These are phyloP conservation scores for Myiagra hebetior DNA, from an alignment of 2,113 vertebrate species.

Conservation along the genomic window DNA sequence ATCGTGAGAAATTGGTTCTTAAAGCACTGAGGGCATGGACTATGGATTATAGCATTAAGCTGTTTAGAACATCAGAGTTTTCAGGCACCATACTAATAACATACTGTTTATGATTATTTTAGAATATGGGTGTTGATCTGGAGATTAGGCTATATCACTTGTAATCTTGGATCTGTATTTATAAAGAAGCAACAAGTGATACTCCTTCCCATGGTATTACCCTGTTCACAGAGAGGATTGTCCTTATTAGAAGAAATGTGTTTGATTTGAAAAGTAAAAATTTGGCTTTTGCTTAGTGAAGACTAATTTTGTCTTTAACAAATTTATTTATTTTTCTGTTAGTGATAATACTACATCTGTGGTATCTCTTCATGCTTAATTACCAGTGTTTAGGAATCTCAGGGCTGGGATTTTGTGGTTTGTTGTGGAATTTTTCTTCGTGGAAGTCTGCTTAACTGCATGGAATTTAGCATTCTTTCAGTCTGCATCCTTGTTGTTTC, in stretches of 20 bases:
- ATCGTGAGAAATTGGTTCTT: slow-evolving; percentile 55
- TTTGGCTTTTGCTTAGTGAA: neutral
- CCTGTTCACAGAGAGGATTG: neutral
- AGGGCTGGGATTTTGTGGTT: neutral
- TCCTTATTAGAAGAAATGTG: neutral
- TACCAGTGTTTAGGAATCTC: neutral
- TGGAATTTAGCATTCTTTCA: neutral
- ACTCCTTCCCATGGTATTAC: neutral
- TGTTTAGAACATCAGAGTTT: slow-evolving; percentile 19
- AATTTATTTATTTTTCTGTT: neutral
- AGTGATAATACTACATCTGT: neutral
- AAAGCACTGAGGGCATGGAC: slow-evolving; percentile 25
- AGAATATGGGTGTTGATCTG: neutral
- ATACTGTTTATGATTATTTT: neutral
- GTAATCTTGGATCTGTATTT: neutral
- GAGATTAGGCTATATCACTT: neutral
- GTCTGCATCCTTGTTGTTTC: neutral
- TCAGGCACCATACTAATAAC: neutral
- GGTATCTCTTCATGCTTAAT: neutral
- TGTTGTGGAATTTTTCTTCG: neutral
- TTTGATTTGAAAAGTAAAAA: neutral
- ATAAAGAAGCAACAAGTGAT: neutral
- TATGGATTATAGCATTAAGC: slow-evolving; percentile 39
- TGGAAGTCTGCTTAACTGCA: neutral
- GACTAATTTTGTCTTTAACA: neutral